Evolutionary conservation across 2,797 vertebrate species (phyloP).

Genomic region (Pseudocheirus occidentalis): DNA sequence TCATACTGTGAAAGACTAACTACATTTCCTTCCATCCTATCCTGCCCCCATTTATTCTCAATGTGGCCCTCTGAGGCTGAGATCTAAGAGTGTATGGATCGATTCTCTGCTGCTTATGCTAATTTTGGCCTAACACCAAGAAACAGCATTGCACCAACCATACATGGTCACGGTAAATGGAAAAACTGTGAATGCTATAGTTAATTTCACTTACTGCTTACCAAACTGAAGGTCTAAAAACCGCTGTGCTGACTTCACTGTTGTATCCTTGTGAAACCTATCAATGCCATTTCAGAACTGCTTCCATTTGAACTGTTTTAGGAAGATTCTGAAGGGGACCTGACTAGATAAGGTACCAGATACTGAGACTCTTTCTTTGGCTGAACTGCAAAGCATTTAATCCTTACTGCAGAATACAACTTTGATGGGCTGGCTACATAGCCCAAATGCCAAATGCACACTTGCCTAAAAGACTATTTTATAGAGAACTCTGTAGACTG

Average conservation of each 20-base stretch:
- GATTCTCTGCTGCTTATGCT: neutral
- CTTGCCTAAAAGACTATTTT: too few species aligned
- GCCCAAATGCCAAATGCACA: neutral
- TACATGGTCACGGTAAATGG: neutral
- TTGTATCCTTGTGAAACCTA: neutral
- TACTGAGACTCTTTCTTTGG: neutral
- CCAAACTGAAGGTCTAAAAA: neutral
- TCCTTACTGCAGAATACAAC: neutral
- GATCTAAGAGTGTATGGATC: neutral
- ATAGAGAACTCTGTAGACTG: too few species aligned
- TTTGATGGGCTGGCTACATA: too few species aligned
- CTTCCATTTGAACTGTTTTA: neutral
- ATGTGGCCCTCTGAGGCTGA: neutral
- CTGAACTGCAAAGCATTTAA: neutral
- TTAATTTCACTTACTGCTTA: neutral
- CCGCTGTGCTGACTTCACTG: neutral
- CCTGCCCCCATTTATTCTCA: too few species aligned
- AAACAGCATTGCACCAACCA: neutral
- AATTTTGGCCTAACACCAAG: neutral
- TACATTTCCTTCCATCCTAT: too few species aligned
- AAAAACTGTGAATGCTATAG: neutral
- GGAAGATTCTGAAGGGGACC: neutral
- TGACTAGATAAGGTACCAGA: neutral
- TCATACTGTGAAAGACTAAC: too few species aligned
- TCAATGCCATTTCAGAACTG: neutral